Percentiles rank a stretch among this genome's conserved stretches.
Conservation (phyloP, 2,888 invertebrate species). For the Pseudanteris insignis region DNA sequence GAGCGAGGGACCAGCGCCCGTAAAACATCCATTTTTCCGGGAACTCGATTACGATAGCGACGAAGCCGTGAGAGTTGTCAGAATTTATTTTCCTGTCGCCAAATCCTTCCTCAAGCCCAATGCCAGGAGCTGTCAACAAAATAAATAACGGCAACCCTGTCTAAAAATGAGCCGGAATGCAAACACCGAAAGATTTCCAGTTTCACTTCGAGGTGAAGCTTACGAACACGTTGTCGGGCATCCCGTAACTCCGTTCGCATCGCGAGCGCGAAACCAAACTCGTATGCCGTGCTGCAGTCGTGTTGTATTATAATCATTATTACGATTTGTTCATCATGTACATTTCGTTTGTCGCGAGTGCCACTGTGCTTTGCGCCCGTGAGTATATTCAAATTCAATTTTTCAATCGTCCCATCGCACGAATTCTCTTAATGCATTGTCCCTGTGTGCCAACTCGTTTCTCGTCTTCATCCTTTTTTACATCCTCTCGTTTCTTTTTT, state of each 20-base stretch:
- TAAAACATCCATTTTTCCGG: too few relatives aligned
- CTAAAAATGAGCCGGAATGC: constrained; percentile 34
- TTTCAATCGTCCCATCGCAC: too few relatives aligned
- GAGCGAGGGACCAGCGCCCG: neutral
- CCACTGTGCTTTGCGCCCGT: neutral
- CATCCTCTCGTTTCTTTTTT: too few relatives aligned
- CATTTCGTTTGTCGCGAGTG: neutral
- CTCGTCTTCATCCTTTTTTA: too few relatives aligned
- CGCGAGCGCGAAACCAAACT: too few relatives aligned
- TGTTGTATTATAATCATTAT: neutral
- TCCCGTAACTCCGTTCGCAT: neutral
- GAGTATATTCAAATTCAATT: constrained; percentile 7
- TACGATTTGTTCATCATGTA: constrained; percentile 6
- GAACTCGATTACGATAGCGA: constrained; percentile 11
- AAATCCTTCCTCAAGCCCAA: constrained; percentile 13
- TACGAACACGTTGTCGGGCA: constrained; percentile 17
- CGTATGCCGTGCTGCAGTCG: neutral
- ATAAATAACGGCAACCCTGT: constrained; percentile 39
- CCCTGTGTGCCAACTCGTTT: too few relatives aligned
- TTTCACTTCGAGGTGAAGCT: constrained; percentile 19
- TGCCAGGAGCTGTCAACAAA: constrained; percentile 29
- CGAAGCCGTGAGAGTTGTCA: constrained; percentile 6
- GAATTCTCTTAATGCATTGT: too few relatives aligned
- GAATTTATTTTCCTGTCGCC: constrained; percentile 27
- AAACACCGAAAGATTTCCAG: constrained; percentile 34